Percentiles rank a stretch among this genome's conserved stretches.
Evolutionary conservation across 2,888 invertebrate species (phyloP).

Genomic region (Teleiodes luculella): DNA sequence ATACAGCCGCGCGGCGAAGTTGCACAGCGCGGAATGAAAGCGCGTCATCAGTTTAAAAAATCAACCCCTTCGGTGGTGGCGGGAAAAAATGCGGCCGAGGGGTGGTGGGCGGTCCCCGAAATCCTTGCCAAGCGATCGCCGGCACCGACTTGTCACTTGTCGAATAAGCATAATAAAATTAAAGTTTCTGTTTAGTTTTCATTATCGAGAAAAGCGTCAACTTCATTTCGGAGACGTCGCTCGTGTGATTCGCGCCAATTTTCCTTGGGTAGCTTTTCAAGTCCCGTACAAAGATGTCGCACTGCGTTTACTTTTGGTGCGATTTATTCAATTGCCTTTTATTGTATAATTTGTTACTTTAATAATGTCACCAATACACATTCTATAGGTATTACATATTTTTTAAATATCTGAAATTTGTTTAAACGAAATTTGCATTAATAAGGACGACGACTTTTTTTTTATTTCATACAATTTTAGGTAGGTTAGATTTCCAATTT

Average conservation of each 20-base stretch:
- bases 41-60: slow-evolving; percentile 81
- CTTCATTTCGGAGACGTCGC: slow-evolving; percentile 33
- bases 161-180: slow-evolving; percentile 74
- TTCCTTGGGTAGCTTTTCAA: not conserved
- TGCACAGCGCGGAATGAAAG: slow-evolving; percentile 79
- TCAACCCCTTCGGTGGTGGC: slow-evolving; percentile 77
- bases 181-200: slow-evolving; percentile 67
- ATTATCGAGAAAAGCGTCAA: slow-evolving; percentile 29
- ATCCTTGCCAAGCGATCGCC: slow-evolving; percentile 77
- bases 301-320: too few relatives aligned
- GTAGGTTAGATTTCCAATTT: too few relatives aligned
- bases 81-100: slow-evolving; percentile 66
- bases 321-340: too few relatives aligned
- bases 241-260: not conserved
- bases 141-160: slow-evolving; percentile 75
- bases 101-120: slow-evolving; percentile 70
- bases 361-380: too few relatives aligned
- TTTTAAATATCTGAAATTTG: too few relatives aligned
- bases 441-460: too few relatives aligned
- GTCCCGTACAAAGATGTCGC: too few relatives aligned
- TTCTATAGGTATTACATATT: too few relatives aligned
- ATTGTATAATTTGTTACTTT: too few relatives aligned
- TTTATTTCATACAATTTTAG: too few relatives aligned
- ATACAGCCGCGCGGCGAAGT: slow-evolving; percentile 76
- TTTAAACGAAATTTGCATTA: too few relatives aligned